Percentiles rank a stretch among this genome's conserved stretches.
Evolutionary conservation across 2,797 vertebrate species (phyloP).

Genomic region (Malurus splendens): DNA sequence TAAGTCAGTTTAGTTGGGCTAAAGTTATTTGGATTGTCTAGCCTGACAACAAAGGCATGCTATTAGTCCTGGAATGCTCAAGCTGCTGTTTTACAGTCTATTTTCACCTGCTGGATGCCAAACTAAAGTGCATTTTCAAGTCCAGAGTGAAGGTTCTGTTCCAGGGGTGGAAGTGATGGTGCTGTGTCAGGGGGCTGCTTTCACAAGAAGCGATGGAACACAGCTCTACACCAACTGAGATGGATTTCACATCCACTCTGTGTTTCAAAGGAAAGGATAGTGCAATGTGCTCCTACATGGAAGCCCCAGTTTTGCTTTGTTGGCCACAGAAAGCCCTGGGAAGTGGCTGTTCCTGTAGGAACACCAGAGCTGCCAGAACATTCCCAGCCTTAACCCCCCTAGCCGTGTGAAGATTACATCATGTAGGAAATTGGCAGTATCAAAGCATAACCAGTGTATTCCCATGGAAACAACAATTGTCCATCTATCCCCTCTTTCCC

Average conservation of each 20-base stretch:
- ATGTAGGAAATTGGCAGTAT: neutral
- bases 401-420: accelerated
- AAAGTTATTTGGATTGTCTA: neutral
- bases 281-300: accelerated
- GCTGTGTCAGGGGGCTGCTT: accelerated
- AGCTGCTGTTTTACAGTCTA: neutral
- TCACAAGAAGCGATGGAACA: accelerated
- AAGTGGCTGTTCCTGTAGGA: neutral
- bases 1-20: neutral
- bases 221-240: neutral
- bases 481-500: neutral
- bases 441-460: neutral
- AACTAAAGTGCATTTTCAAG: neutral
- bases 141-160: neutral
- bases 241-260: accelerated
- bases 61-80: neutral
- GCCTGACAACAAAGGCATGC: neutral
- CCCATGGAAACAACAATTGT: neutral
- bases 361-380: accelerated
- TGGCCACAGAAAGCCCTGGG: neutral
- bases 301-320: neutral
- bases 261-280: neutral
- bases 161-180: neutral
- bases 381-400: neutral
- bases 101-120: neutral